Evolutionary conservation across 1,140 invertebrate species (phyloP), one percentile per base, ranked within the genome.

Genomic region (Pantala flavescens): DNA sequence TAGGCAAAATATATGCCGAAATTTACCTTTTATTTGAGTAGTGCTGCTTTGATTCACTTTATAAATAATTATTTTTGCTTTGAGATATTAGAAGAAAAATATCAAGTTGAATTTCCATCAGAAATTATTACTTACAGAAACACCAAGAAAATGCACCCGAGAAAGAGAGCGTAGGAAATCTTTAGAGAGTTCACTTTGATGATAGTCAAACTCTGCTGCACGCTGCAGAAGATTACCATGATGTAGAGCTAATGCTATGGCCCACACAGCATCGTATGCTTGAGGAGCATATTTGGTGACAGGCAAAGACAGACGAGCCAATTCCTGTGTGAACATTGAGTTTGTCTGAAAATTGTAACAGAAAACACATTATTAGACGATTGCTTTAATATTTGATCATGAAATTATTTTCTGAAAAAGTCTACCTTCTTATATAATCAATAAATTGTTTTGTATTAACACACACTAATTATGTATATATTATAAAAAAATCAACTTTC

Each of bases 241-340:
- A 73, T 84, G 83, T 55, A 94, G 80, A 0, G 91, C 89, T 16
- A 94, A 79, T 0, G 92, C 93, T 76, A 95, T 91, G 0, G 92
- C 90, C 93, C 93, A 96, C 0, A 96, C 88, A 0, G 94, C 93
- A 78, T 97, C 94, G 80, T 95, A 97, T 0, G 92, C 89, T 79
- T 93, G 90, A 0, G 89, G 88, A 0, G 92, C 89, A 79, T 88
- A 93, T 71, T 87, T 86, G 0, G 90, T 91, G 12, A 78, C 75
- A 9, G 80, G 79, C 1, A 89, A 83, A 1, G 86, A 83, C 0
- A 86, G 81, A 9, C 78, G 82, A 42, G 82, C 82, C 80, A 91
- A 86, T 76, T 89, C 86, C 1, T 84, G 81, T 43, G 84, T 82
- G 81, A 93, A 93, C 82, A 89, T 88, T 74, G 86, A 85, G 77